A percentile compares a stretch with the other conserved stretches of the same genome.
Evolutionary conservation across 2,113 vertebrate species (phyloP).

Genomic region (Scatophagus argus): DNA sequence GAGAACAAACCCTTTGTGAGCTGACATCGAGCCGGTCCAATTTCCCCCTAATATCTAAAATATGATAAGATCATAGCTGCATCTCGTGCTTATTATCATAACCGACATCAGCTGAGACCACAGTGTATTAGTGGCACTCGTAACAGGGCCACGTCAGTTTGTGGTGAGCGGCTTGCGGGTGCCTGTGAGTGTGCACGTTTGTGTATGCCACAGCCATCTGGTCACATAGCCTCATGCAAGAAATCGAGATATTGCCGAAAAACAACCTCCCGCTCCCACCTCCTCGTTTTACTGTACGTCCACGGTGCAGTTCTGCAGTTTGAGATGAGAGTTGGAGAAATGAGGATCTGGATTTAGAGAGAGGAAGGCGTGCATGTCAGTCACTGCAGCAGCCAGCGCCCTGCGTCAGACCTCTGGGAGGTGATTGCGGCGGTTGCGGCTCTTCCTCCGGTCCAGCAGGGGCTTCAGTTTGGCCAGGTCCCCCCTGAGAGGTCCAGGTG

Average conservation of each 20-base stretch:
- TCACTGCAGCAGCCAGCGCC: slow-evolving; percentile 20
- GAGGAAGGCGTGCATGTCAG: slow-evolving; percentile 12
- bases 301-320: slow-evolving; percentile 39
- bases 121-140: slow-evolving; percentile 9
- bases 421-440: slow-evolving; percentile 93
- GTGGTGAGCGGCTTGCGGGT: slow-evolving; percentile 23
- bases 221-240: slow-evolving; percentile 71
- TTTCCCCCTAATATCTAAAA: slow-evolving; percentile 11
- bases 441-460: slow-evolving; percentile 93
- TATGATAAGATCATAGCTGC: slow-evolving; percentile 7
- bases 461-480: slow-evolving; percentile 96
- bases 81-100: neutral
- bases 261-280: slow-evolving; percentile 27
- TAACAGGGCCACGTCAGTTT: slow-evolving; percentile 8
- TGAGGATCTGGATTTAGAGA: slow-evolving; percentile 9
- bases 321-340: slow-evolving; percentile 46
- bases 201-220: slow-evolving; percentile 72
- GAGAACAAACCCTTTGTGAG: slow-evolving; percentile 2
- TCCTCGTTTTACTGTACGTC: slow-evolving; percentile 35
- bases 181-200: slow-evolving; percentile 18
- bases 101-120: neutral
- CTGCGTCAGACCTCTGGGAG: slow-evolving; percentile 85
- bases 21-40: neutral
- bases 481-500: slow-evolving; percentile 83
- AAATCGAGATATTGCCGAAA: slow-evolving; percentile 38